These are phyloP conservation scores for Poecilia velifera DNA, from an alignment of 2,797 vertebrate species.

Conservation along the genomic window DNA sequence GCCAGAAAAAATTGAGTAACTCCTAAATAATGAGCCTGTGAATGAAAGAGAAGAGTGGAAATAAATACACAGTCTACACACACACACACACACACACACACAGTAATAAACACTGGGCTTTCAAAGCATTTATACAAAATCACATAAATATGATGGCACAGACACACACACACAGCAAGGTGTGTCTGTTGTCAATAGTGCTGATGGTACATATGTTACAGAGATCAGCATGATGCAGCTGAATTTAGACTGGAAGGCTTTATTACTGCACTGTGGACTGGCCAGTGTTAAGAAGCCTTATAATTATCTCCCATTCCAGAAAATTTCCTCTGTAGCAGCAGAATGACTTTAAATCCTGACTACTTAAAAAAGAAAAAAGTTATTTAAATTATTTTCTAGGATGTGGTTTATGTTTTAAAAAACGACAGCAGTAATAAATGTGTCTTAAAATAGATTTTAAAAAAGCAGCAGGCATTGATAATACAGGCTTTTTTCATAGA, in stretches of 20 bases:
- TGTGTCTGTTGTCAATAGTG: constrained; percentile 64
- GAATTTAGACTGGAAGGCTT: constrained; percentile 46
- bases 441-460: neutral
- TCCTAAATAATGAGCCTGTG: constrained; percentile 40
- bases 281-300: constrained; percentile 22
- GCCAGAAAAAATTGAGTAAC: constrained; percentile 11
- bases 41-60: constrained; percentile 45
- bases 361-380: constrained; percentile 9
- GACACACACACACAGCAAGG: constrained; percentile 37
- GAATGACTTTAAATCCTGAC: constrained; percentile 14
- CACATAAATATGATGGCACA: constrained; percentile 14
- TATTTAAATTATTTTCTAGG: neutral
- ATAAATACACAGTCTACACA: constrained; percentile 24
- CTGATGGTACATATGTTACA: constrained; percentile 64
- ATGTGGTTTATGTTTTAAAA: neutral
- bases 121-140: constrained; percentile 2
- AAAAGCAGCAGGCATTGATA: neutral
- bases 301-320: constrained; percentile 24
- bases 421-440: neutral
- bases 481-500: neutral
- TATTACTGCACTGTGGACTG: constrained; percentile 31
- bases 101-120: constrained; percentile 7
- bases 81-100: constrained; percentile 29
- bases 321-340: constrained; percentile 27
- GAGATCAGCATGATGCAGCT: constrained; percentile 50